These are phyloP conservation scores for Pimpla rufipes DNA, from an alignment of 2,888 invertebrate species.

Conservation along the genomic window DNA sequence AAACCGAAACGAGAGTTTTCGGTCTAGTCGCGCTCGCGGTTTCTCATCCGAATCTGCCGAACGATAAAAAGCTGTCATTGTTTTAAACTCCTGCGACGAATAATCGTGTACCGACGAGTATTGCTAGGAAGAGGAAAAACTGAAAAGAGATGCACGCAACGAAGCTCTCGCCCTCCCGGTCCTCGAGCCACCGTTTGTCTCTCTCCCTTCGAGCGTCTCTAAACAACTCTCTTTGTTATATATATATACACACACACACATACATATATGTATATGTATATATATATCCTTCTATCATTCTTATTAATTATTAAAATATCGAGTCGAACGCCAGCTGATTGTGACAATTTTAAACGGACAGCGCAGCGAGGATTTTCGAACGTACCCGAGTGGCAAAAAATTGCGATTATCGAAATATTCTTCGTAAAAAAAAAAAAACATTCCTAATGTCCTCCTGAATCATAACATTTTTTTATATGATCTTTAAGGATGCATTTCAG, in stretches of 20 bases:
- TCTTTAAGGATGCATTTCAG: too few relatives aligned
- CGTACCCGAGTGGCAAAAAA: background rate
- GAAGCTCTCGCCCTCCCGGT: constrained; percentile 41
- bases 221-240: constrained; percentile 65
- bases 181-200: constrained; percentile 49
- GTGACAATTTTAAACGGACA: constrained; percentile 73
- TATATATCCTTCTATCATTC: constrained; percentile 72
- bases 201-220: constrained; percentile 45
- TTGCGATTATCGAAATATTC: too few relatives aligned
- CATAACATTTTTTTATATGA: too few relatives aligned
- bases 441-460: too few relatives aligned
- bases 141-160: constrained; percentile 34
- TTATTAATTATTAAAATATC: constrained; percentile 72
- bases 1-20: constrained; percentile 61
- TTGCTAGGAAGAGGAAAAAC: constrained; percentile 23
- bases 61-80: constrained; percentile 56
- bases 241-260: constrained; percentile 66
- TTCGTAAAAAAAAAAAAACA: too few relatives aligned
- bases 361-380: constrained; percentile 54
- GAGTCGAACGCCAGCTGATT: constrained; percentile 75
- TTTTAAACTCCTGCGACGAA: constrained; percentile 32
- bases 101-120: constrained; percentile 49
- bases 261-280: constrained; percentile 59
- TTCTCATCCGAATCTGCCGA: constrained; percentile 58
- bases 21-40: constrained; percentile 67